Evolutionary conservation across 2,797 vertebrate genomes (phyloP).

Genomic region (Antennarius maculatus): DNA sequence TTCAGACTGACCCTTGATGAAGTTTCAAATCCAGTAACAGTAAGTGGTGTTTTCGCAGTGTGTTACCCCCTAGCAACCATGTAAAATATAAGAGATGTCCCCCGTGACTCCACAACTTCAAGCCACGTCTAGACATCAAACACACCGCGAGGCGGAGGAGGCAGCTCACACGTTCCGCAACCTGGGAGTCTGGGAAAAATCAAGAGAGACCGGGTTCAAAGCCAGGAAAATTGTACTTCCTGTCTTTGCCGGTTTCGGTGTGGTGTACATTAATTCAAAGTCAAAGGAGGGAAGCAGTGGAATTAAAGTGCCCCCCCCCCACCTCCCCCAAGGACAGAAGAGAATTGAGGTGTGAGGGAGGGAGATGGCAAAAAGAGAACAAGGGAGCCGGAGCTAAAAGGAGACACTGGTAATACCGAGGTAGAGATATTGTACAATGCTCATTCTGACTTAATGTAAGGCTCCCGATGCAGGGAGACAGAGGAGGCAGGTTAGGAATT

Average conservation of each 20-base stretch:
- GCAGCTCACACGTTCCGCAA: constrained; percentile 47
- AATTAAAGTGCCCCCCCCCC: constrained; percentile 40
- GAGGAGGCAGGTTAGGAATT: constrained; percentile 68
- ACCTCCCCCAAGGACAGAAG: constrained; percentile 51
- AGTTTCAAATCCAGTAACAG: constrained; percentile 47
- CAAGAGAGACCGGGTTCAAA: constrained; percentile 48
- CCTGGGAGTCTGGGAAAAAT: constrained; percentile 37
- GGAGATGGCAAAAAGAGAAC: constrained; percentile 40
- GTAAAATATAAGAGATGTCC: constrained; percentile 60
- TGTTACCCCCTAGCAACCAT: constrained; percentile 43
- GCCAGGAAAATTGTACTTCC: constrained; percentile 42
- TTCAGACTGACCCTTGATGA: constrained; percentile 38
- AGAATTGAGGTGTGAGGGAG: constrained; percentile 42
- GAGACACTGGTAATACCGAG: constrained; percentile 72
- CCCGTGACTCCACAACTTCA: constrained; percentile 46
- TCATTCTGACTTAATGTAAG: constrained; percentile 84
- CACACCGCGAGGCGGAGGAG: constrained; percentile 16
- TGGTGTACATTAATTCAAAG: constrained; percentile 66
- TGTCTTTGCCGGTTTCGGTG: constrained; percentile 50
- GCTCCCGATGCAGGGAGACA: constrained; percentile 60
- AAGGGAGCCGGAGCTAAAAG: constrained; percentile 44
- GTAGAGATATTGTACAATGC: constrained; percentile 81
- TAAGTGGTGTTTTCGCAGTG: constrained; percentile 53
- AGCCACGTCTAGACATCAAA: constrained; percentile 63
- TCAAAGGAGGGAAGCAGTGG: constrained; percentile 55